These are phyloP conservation scores for Acanthosepion pharaonis DNA, from an alignment of 2,888 invertebrate genomes.

Conservation along the genomic window DNA sequence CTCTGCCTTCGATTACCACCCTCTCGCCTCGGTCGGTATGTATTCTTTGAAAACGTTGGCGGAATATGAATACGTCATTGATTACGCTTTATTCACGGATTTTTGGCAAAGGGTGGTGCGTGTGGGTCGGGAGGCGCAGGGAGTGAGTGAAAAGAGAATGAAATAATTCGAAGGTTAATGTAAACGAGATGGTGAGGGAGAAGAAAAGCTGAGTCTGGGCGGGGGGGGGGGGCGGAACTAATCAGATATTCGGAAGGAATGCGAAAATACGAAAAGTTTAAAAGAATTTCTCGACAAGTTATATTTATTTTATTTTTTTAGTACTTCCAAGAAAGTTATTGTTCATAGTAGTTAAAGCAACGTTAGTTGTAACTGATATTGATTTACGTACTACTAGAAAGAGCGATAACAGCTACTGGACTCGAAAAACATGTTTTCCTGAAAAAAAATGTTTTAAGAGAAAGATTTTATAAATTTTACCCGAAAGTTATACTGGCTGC, in stretches of 20 bases:
- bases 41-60: neutral
- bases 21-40: neutral
- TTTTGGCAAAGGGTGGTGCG: neutral
- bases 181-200: neutral
- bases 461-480: too few relatives aligned
- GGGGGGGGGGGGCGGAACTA: neutral
- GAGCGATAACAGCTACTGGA: too few relatives aligned
- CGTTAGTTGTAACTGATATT: neutral
- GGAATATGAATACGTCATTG: conserved; percentile 33
- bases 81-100: conserved; percentile 33
- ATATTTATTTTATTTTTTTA: neutral
- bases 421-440: too few relatives aligned
- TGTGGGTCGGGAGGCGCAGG: neutral
- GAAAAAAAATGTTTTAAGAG: too few relatives aligned
- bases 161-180: neutral
- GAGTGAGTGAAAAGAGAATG: neutral
- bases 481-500: too few relatives aligned
- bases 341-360: neutral
- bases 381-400: too few relatives aligned
- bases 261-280: neutral
- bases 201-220: neutral
- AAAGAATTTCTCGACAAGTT: neutral
- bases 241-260: neutral
- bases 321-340: neutral
- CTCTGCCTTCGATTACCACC: neutral